phyloP scores from a whole-genome alignment of 2,888 invertebrate species.

The Alcis repandata region DNA sequence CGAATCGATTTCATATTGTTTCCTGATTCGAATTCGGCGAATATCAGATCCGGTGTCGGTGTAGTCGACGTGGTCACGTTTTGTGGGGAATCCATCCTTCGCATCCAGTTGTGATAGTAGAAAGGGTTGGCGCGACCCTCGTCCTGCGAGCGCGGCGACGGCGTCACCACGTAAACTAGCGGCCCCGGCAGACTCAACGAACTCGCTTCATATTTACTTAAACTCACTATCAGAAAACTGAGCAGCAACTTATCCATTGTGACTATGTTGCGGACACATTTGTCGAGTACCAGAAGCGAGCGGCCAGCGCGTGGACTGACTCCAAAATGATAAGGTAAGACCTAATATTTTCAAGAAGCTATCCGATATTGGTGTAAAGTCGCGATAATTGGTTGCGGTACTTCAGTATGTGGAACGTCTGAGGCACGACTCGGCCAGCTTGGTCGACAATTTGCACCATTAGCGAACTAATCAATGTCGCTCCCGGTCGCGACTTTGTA shows the following conservation, averaged over 20 bases:
- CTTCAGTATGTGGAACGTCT: slow-evolving; percentile 73
- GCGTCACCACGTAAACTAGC: slow-evolving; percentile 79
- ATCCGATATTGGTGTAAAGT: slow-evolving; percentile 63
- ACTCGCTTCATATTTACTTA: slow-evolving; percentile 54
- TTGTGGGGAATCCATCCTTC: slow-evolving; percentile 70
- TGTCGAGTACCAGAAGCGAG: slow-evolving; percentile 52
- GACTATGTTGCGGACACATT: slow-evolving; percentile 58
- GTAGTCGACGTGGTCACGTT: slow-evolving; percentile 59
- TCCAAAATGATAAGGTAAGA: slow-evolving; percentile 67
- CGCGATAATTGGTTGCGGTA: slow-evolving; percentile 85
- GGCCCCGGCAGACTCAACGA: slow-evolving; percentile 71
- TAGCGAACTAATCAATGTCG: slow-evolving; percentile 75
- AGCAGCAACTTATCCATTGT: slow-evolving; percentile 66
- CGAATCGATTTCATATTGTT: slow-evolving; percentile 74
- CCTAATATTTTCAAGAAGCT: slow-evolving; percentile 61
- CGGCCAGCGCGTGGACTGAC: slow-evolving; percentile 64
- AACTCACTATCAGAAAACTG: slow-evolving; percentile 60
- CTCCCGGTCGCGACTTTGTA: slow-evolving; percentile 58
- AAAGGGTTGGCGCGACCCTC: slow-evolving; percentile 74
- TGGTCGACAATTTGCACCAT: slow-evolving; percentile 77
- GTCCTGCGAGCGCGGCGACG: slow-evolving; percentile 63
- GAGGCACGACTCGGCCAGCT: slow-evolving; percentile 72
- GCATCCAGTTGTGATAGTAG: slow-evolving; percentile 80
- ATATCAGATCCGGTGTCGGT: slow-evolving; percentile 77
- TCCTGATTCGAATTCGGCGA: slow-evolving; percentile 79